Evolutionary conservation across 92 coral and sea anemone species (phyloP).

Genomic region (Porites evermanni): DNA sequence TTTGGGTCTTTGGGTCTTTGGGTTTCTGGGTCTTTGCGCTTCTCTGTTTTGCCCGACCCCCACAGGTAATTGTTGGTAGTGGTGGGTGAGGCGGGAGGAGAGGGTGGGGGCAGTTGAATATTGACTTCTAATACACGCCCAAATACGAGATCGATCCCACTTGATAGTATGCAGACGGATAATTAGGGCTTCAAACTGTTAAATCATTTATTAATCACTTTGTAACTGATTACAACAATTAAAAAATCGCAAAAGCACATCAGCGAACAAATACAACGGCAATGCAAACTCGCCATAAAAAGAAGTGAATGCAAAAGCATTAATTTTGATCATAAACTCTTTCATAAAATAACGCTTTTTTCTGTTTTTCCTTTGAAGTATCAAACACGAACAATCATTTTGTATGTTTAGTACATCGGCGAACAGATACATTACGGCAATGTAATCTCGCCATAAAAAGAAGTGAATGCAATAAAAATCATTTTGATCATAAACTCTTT

Average conservation of each 20-base stretch:
- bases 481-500: slow-evolving; percentile 10
- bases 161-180: slow-evolving; percentile 11
- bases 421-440: too few relatives aligned
- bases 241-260: not conserved
- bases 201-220: slow-evolving; percentile 5
- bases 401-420: not conserved
- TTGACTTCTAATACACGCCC: slow-evolving; percentile 17
- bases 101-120: slow-evolving; percentile 18
- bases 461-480: not conserved
- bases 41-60: slow-evolving; percentile 16
- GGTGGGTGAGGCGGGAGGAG: slow-evolving; percentile 17
- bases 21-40: slow-evolving; percentile 18
- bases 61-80: slow-evolving; percentile 16
- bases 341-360: not conserved
- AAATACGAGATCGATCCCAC: slow-evolving; percentile 16
- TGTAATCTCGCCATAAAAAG: not conserved
- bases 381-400: not conserved
- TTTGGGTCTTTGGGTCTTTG: too few relatives aligned
- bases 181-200: slow-evolving; percentile 12
- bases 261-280: not conserved
- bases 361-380: not conserved
- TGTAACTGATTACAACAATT: not conserved
- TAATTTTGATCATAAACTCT: slow-evolving; percentile 2
- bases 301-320: not conserved
- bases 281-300: not conserved